phyloP scores from a whole-genome alignment of 1,140 invertebrate genomes.

The Teleopsis dalmanni region DNA sequence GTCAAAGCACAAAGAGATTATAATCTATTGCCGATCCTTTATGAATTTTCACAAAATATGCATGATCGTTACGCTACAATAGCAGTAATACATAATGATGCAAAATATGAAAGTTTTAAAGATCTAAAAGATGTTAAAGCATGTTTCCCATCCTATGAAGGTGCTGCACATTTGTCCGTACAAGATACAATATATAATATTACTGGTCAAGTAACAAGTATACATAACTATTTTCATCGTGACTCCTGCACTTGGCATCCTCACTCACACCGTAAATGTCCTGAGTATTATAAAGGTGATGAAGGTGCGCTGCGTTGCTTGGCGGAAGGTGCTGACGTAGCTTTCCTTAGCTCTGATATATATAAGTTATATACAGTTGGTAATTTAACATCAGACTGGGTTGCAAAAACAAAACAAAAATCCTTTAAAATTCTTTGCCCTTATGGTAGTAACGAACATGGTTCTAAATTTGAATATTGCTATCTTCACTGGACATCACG shows the following conservation, averaged over 20 bases:
- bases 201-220: conserved; percentile 36
- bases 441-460: conserved; percentile 43
- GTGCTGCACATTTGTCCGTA: conserved; percentile 57
- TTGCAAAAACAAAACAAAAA: conserved; percentile 15
- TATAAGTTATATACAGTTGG: conserved; percentile 56
- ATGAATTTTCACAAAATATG: conserved; percentile 54
- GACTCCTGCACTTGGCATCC: conserved; percentile 53
- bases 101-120: conserved; percentile 50
- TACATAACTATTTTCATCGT: conserved; percentile 53
- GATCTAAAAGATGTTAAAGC: conserved; percentile 61
- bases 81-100: conserved; percentile 59
- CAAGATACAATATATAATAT: conserved; percentile 50
- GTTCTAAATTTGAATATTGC: conserved; percentile 48
- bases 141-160: conserved; percentile 60
- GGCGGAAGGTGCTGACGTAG: conserved; percentile 71
- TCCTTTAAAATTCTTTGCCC: conserved; percentile 47
- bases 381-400: conserved; percentile 29
- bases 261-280: conserved; percentile 26
- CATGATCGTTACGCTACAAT: conserved; percentile 58
- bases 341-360: conserved; percentile 69
- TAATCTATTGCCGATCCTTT: conserved; percentile 57
- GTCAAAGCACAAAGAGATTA: conserved; percentile 51
- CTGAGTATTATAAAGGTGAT: conserved; percentile 46
- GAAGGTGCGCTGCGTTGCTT: conserved; percentile 71
- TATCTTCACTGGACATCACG: conserved; percentile 63